These are phyloP conservation scores for Ecdyonurus torrentis DNA, from an alignment of 2,888 invertebrate genomes.

Conservation along the genomic window DNA sequence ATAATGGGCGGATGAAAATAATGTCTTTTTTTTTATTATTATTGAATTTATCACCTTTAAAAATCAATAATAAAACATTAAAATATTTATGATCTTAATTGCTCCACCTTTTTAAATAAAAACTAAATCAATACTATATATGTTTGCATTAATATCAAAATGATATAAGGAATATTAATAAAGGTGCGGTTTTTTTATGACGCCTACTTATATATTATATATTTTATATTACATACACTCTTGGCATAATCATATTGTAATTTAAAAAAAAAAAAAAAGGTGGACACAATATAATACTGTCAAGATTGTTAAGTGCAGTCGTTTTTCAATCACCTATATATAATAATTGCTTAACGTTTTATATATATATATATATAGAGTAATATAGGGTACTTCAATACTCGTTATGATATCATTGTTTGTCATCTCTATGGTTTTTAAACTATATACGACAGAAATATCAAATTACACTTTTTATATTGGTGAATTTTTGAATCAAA, in stretches of 20 bases:
- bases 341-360: no score
- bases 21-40: neutral
- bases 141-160: neutral
- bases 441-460: no score
- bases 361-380: no score
- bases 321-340: no score
- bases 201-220: no score
- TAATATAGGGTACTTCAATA: no score
- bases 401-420: no score
- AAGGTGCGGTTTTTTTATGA: neutral
- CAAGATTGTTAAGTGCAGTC: neutral
- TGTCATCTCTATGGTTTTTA: no score
- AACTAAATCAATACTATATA: neutral
- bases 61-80: neutral
- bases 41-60: neutral
- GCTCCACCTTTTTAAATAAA: neutral
- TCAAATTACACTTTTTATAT: no score
- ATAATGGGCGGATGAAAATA: neutral
- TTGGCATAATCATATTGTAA: neutral
- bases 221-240: neutral
- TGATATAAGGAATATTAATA: neutral
- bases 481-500: no score
- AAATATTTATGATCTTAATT: no score
- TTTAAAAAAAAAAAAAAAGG: neutral
- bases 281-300: neutral